Evolutionary conservation across 2,113 vertebrate species (phyloP).

Genomic region (Rallus limicola): DNA sequence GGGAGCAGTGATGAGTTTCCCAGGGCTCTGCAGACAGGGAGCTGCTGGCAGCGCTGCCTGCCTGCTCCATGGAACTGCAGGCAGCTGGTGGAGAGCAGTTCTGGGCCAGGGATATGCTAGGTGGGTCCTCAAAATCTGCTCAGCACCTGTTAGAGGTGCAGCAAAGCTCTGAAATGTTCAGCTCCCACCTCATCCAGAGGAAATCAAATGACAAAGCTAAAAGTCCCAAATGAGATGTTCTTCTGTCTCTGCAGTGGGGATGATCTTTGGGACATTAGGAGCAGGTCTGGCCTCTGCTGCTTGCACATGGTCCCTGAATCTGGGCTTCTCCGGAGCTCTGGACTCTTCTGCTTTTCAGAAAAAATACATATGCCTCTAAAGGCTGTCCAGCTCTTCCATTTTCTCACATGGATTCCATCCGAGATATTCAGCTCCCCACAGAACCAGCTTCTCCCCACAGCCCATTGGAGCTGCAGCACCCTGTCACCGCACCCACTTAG

Average conservation of each 20-base stretch:
- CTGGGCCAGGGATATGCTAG: not conserved
- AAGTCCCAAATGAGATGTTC: not conserved
- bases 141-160: not conserved
- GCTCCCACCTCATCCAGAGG: not conserved
- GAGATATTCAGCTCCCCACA: not conserved
- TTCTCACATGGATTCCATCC: not conserved
- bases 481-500: not conserved
- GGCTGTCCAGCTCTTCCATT: not conserved
- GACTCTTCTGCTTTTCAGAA: not conserved
- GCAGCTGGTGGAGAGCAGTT: not conserved
- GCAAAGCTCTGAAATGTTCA: not conserved
- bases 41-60: not conserved
- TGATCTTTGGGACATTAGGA: not conserved
- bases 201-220: not conserved
- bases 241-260: not conserved
- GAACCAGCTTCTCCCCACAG: not conserved
- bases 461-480: not conserved
- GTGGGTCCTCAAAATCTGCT: not conserved
- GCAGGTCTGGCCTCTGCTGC: not conserved
- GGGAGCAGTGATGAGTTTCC: not conserved
- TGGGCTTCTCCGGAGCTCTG: not conserved
- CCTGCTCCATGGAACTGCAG: fast-evolving
- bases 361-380: not conserved
- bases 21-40: not conserved
- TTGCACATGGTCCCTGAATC: not conserved